A percentile compares a stretch with the other conserved stretches of the same genome.
phyloP scores from a whole-genome alignment of 92 coral and sea anemone genomes.

The Heliopora coerulea region DNA sequence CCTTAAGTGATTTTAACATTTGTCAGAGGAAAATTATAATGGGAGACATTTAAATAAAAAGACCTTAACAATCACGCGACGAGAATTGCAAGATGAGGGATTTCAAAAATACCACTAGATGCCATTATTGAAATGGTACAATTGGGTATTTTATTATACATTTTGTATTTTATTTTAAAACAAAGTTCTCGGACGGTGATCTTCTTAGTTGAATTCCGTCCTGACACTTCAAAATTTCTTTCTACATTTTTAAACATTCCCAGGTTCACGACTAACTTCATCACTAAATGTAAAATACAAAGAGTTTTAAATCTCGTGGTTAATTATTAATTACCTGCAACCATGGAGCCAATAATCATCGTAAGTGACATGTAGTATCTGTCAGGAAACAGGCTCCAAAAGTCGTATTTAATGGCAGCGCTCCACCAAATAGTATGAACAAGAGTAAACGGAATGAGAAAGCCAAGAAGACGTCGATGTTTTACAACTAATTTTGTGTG shows the following conservation, averaged over 20 bases:
- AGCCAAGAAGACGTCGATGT: slow-evolving; percentile 70
- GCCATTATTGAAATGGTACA: no score
- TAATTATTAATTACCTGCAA: slow-evolving; percentile 65
- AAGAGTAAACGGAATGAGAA: slow-evolving; percentile 64
- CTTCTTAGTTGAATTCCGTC: no score
- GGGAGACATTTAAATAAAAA: no score
- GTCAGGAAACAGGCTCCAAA: slow-evolving; percentile 65
- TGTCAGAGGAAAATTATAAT: no score
- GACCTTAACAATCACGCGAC: no score
- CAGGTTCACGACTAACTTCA: no score
- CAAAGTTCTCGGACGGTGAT: slow-evolving; percentile 15
- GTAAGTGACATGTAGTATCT: slow-evolving; percentile 71
- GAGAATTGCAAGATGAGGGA: no score
- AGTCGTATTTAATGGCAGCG: slow-evolving; percentile 59
- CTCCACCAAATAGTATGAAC: slow-evolving; percentile 81
- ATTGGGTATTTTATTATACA: no score
- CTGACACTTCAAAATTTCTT: no score
- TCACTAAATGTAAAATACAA: background rate
- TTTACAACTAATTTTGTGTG: slow-evolving; percentile 56
- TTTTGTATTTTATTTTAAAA: background rate
- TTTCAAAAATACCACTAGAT: no score
- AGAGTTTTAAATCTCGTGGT: background rate
- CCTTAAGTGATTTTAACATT: slow-evolving; percentile 14
- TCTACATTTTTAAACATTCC: no score
- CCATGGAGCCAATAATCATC: slow-evolving; percentile 85